Base-by-base conservation (phyloP, 2,113 vertebrate species). In the Rhinoderma darwinii region DNA sequence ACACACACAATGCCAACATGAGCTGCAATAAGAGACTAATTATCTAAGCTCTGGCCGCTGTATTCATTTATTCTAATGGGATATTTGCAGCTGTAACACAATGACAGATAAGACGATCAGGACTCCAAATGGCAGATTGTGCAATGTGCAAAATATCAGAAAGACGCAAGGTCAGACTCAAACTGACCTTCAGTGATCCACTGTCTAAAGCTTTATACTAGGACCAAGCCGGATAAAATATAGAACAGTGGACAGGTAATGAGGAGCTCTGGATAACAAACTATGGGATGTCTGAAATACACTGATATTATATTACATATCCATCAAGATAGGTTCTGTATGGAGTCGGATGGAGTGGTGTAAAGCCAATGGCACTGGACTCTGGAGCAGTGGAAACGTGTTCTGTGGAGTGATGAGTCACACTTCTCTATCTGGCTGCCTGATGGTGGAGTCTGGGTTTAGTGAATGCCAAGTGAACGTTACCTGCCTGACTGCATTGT, bases 101-200 rank as follows among this genome's bases (percentile, higher is more conserved):
- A 54, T 78, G 47, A 77, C 5, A 32, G 74, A 20, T 11, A 32
- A 20, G 18, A 54, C 22, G 47, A 54, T 51, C n/a, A 4, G 25
- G 73, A 37, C 73, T 73, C 37, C 27, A n/a, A n/a, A 75, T 51
- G 44, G 44, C 44, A 50, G 74, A 51, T 76, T 76, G 44, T 47
- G n/a, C n/a, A 32, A 47, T 18, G 25, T 44, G 41, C 43, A 27
- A 43, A 27, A 44, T 30, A 47, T 76, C 74, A 47, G 41, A n/a
- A n/a, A n/a, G n/a, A 30, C 12, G 9, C 35, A 15, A 39, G 68
- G 68, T 72, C 68, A 39, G 32, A 4, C 12, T 22, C 18, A 12
- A 44, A 12, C 6, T 44, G 73, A 75, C 73, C 73, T 27, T 27
- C 73, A 44, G 25, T 76, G 50, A 76, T 47, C 43, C 22, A 32